Evolutionary conservation across 1,140 invertebrate genomes (phyloP).

Genomic region (Dolichoris vasculosae): DNA sequence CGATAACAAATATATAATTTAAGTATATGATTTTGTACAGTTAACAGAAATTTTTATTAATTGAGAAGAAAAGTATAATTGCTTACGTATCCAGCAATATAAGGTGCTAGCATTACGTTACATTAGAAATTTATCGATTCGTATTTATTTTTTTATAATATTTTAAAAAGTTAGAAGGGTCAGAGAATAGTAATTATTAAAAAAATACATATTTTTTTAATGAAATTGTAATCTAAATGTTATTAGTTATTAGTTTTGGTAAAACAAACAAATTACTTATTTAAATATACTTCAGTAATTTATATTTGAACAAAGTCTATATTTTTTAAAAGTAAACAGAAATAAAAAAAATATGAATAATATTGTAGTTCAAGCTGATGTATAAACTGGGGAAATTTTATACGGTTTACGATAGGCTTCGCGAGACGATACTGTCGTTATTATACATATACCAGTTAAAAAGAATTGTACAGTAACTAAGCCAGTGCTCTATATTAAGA

Average conservation of each 20-base stretch:
- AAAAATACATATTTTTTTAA: no score
- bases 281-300: background rate
- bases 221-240: no score
- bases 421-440: background rate
- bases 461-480: background rate
- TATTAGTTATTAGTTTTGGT: no score
- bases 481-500: constrained; percentile 38
- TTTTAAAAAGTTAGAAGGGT: no score
- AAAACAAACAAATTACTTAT: no score
- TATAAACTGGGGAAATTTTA: background rate
- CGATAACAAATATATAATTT: background rate
- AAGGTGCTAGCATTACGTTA: no score
- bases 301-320: background rate
- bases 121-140: no score
- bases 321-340: background rate
- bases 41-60: background rate
- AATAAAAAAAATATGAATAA: background rate
- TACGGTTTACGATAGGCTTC: constrained; percentile 26
- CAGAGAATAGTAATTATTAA: no score
- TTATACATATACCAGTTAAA: background rate
- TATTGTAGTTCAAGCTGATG: background rate
- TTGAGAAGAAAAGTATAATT: background rate
- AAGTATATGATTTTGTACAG: background rate
- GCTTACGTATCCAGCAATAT: no score
- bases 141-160: no score